Evolutionary conservation across 1,140 invertebrate genomes (phyloP).

Genomic region (Limonius californicus): DNA sequence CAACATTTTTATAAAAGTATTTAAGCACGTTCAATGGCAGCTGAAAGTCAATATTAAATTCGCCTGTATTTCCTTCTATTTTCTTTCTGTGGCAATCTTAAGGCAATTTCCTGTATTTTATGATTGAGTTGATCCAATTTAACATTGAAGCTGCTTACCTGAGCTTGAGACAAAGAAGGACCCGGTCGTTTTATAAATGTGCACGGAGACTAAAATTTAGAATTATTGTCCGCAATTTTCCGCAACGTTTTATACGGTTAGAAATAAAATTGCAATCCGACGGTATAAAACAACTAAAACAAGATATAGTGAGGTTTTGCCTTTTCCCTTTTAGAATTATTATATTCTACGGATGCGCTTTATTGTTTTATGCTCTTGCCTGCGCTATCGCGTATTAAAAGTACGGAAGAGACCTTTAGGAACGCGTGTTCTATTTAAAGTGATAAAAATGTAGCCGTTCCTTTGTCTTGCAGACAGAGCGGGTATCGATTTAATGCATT

Average conservation of each 20-base stretch:
- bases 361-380: background rate
- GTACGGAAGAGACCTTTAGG: background rate
- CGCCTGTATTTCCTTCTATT: background rate
- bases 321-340: background rate
- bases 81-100: conserved; percentile 9
- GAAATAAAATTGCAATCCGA: conserved; percentile 4
- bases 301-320: background rate
- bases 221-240: conserved; percentile 12
- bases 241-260: background rate
- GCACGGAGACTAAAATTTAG: conserved; percentile 7
- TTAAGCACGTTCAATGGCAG: background rate
- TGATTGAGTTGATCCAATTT: conserved; percentile 13
- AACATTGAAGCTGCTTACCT: conserved; percentile 3
- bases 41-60: conserved; percentile 5
- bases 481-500: conserved; percentile 7
- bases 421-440: background rate
- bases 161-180: conserved; percentile 4
- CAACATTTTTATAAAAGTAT: background rate
- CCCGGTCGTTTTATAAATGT: conserved; percentile 2
- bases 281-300: background rate
- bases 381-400: background rate
- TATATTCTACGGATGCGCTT: conserved; percentile 1
- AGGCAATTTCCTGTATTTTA: conserved; percentile 13
- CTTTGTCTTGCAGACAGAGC: conserved; percentile 3
- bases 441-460: background rate